Evolutionary conservation across 2,888 invertebrate species (phyloP), one percentile per base, ranked within the genome.

Genomic region (Trissolcus brochymenae): DNA sequence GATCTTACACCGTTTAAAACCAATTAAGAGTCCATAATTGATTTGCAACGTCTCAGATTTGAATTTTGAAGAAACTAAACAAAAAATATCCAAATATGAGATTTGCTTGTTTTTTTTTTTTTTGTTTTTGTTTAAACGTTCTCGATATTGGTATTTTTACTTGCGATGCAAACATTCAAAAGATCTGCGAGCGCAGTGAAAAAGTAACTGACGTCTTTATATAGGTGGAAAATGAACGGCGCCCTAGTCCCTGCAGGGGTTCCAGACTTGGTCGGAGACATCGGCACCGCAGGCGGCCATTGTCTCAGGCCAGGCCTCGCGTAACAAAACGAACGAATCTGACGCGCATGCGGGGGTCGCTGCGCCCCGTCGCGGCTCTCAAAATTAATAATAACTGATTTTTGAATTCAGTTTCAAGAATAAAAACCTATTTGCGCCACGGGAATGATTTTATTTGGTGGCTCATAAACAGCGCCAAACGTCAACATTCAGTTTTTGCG

Each of bases 231-330:
- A 76, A 76, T 80, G 73, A 73, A 80, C 59, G 80, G 80, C 80
- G 80, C 78, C 78, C 80, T 71, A 67, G 72, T 80, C 78, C 75
- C 80, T 50, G 68, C 73, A 86, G 87, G 87, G 87, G 87, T 84
- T 84, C 81, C 86, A 86, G 87, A 88, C 88, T 87, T 87, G 86
- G 87, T 82, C 82, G 85, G 86, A 86, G 86, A 87, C 86, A 87
- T 86, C 86, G 83, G 83, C 87, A 79, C 87, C 82, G 81, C 87
- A 81, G 88, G 88, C 85, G 87, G 84, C 86, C 87, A 88, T 88
- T 88, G 88, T 88, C 87, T 88, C 86, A 87, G 84, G 81, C 83
- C 82, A 81, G 80, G 80, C 65, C 74, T 74, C 76, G 70, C 46
- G 61, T 53, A 72, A 72, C 76, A 81, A 80, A 79, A 80, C 64